Percentiles rank a stretch among this genome's conserved stretches.
These are phyloP conservation scores for Merodon equestris DNA, from an alignment of 2,888 invertebrate genomes.

Conservation along the genomic window DNA sequence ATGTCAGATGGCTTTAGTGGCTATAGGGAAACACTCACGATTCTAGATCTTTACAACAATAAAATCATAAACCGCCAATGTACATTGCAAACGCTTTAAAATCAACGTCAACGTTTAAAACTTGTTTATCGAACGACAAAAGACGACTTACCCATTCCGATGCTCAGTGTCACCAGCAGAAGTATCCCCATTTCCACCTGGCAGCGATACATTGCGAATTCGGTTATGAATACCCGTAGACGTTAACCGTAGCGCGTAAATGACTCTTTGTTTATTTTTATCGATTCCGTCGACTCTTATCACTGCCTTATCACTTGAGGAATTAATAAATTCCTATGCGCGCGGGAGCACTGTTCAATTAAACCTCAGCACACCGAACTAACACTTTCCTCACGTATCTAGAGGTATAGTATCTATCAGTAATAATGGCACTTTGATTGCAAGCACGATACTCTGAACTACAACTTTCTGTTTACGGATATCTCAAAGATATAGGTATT, in stretches of 20 bases:
- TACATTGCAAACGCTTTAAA: too few species aligned
- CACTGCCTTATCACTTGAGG: conserved; percentile 44
- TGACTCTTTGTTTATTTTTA: conserved; percentile 30
- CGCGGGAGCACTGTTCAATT: not conserved
- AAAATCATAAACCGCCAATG: too few species aligned
- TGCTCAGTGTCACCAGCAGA: conserved; percentile 39
- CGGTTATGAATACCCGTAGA: not conserved
- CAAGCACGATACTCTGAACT: not conserved
- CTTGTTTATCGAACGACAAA: not conserved
- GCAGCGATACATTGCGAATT: conserved; percentile 33
- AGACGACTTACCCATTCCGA: conserved; percentile 52
- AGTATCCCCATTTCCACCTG: conserved; percentile 39
- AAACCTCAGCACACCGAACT: not conserved
- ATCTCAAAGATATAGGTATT: conserved; percentile 24
- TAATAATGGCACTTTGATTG: not conserved
- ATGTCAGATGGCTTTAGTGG: too few species aligned
- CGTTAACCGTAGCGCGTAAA: too few species aligned
- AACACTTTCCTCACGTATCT: not conserved
- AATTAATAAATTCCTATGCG: conserved; percentile 29
- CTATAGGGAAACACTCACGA: too few species aligned
- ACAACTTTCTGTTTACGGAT: not conserved
- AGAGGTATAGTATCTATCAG: not conserved
- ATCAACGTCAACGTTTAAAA: too few species aligned
- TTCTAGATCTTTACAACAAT: too few species aligned
- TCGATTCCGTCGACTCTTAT: conserved; percentile 49